A percentile compares a stretch with the other conserved stretches of the same genome.
These are phyloP conservation scores for Rhinopomastus cyanomelas DNA, from an alignment of 2,113 vertebrate genomes.

Conservation along the genomic window DNA sequence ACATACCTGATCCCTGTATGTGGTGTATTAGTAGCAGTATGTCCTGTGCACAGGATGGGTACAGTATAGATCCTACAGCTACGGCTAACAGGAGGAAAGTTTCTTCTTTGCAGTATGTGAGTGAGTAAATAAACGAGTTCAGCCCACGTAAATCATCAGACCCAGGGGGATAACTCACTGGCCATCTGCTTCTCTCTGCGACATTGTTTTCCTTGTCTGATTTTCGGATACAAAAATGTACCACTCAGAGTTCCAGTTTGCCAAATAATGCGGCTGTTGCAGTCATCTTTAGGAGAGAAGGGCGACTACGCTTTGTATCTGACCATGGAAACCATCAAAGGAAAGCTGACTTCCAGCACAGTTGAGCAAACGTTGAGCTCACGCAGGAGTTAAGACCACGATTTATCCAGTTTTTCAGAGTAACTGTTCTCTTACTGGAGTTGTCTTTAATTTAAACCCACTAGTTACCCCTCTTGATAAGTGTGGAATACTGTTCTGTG, in stretches of 20 bases:
- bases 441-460: constrained; percentile 11
- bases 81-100: constrained; percentile 37
- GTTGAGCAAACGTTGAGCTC: background rate
- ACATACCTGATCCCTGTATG: background rate
- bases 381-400: background rate
- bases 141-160: constrained; percentile 60
- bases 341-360: background rate
- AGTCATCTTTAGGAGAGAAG: background rate
- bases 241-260: constrained; percentile 14
- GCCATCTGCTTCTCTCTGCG: constrained; percentile 65
- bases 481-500: background rate
- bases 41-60: background rate
- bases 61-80: background rate
- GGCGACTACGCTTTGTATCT: background rate
- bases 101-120: constrained; percentile 35
- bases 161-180: constrained; percentile 45
- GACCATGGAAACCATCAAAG: background rate
- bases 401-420: background rate
- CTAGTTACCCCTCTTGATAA: background rate
- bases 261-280: background rate
- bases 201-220: constrained; percentile 45
- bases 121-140: constrained; percentile 59
- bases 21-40: background rate
- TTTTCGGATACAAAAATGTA: background rate
- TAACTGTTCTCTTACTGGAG: background rate